These are phyloP conservation scores for Jordanella pulchra DNA, from an alignment of 2,797 vertebrate genomes.

Conservation along the genomic window DNA sequence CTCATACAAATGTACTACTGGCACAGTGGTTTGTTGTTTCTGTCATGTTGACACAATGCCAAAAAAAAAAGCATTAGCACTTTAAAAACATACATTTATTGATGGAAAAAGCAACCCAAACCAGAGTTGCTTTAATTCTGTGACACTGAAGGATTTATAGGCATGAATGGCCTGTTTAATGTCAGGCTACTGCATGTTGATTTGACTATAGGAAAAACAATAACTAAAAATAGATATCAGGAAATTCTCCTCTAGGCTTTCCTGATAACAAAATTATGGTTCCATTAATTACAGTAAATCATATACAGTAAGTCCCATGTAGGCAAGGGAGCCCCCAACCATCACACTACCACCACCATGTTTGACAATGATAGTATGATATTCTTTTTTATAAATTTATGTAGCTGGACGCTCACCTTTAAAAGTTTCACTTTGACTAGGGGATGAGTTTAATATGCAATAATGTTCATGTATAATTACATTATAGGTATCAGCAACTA, in stretches of 20 bases:
- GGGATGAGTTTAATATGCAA: background rate
- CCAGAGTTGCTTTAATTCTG: too few species aligned
- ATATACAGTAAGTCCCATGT: too few species aligned
- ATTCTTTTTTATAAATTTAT: background rate
- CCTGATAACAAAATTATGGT: background rate
- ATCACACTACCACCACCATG: background rate
- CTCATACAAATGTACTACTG: too few species aligned
- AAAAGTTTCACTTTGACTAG: background rate
- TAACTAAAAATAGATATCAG: background rate
- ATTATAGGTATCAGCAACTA: background rate
- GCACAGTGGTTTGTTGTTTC: too few species aligned
- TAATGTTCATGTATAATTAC: background rate
- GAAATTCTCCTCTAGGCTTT: background rate
- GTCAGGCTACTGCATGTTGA: background rate
- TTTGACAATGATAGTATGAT: background rate
- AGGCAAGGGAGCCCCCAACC: background rate
- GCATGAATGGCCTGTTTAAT: background rate
- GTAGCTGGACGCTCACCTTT: background rate
- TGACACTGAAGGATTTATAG: too few species aligned
- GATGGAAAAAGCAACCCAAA: too few species aligned
- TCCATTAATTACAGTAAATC: background rate
- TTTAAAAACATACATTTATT: too few species aligned
- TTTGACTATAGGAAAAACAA: background rate
- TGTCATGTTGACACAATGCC: too few species aligned
- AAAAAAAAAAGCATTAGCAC: too few species aligned